Evolutionary conservation across 2,113 vertebrate genomes (phyloP), one percentile per base, ranked within the genome.

Genomic region (Otocyon megalotis): DNA sequence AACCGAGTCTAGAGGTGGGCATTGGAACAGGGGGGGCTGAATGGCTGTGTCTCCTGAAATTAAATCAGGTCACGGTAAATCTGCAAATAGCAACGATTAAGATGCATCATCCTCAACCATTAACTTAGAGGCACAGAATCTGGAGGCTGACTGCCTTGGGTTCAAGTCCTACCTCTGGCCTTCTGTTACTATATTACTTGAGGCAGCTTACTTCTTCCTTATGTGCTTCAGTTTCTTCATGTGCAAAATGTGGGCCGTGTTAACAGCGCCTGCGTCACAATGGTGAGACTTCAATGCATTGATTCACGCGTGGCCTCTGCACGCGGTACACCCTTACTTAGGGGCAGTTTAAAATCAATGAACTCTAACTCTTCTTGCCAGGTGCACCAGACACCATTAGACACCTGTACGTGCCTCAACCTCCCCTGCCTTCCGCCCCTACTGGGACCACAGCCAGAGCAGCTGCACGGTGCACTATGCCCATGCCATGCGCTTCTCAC

Each of bases 391-490:
- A 48, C 9, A n/a, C 16, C 50, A 5, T 20, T 58, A 53, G 50
- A 74, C n/a, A 28, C 24, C 82, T 50, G 32, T 1, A 0, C 4
- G 28, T 16, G 3, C 32, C 63, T 32, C 1, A 1, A 62, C 60
- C 48, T 79, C 19, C 32, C n/a, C 28, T 19, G 30, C n/a, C 53
- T 63, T 58, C 54, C 2, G 17, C 3, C 10, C 37, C n/a, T 19
- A 26, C 17, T 4, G 12, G 58, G 79, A 24, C 32, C 16, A 30
- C 16, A 26, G 19, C 7, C 48, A 6, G 58, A 37, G 50, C 22
- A 19, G 32, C 30, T 24, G 8, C 8, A 1, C 11, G 56, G 13
- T 2, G 2, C 56, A 67, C 3, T 0, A 20, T 0, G 67, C n/a
- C 83, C 32, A 0, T 13, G 15, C 28, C 19, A 0, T 1, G 15